Evolutionary conservation across 2,888 invertebrate species (phyloP), one percentile per base, ranked within the genome.

Genomic region (Eupelmus urozonus): DNA sequence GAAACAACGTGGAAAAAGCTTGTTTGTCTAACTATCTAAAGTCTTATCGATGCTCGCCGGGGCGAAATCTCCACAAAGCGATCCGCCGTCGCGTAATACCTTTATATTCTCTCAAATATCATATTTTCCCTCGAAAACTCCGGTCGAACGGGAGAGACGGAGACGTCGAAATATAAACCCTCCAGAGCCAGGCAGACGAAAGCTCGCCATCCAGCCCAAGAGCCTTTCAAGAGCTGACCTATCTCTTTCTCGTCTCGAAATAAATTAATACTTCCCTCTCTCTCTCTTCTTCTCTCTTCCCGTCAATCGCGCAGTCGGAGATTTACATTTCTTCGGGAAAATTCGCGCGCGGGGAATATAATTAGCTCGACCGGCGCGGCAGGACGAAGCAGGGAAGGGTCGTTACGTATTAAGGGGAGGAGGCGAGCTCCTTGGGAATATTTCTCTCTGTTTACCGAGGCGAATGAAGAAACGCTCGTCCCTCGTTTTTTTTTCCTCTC

Each of bases 201-300:
- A 23, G 18, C 40, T 27, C 23, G 67, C 23, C n/a, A 65, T 66
- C 23, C 29, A 40, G 16, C 27, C 27, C n/a, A 5, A 55, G 20
- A 67, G 65, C 1, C 23, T 20, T 55, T 7, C 13, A n/a, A 18
- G 20, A 42, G 45, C 51, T 60, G 51, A 51, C 53, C 66, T 70
- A 45, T 5, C 29, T 59, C 53, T 7, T n/a, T n/a, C n/a, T n/a
- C n/a, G n/a, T n/a, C n/a, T 75, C 40, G 53, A 76, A 76, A 79
- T 72, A 76, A 79, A 79, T 79, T 75, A 79, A 76, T 79, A 76
- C 72, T 72, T 62, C 62, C 2, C 45, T 59, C 53, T 29, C 18
- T 23, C 23, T 20, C 53, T 27, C 65, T 13, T 40, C 34, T 3
- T 1, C 34, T 29, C 29, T 27, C 57, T 70, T 74, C 49, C 70